phyloP scores from a whole-genome alignment of 2,888 invertebrate genomes.

The Clanis bilineata region DNA sequence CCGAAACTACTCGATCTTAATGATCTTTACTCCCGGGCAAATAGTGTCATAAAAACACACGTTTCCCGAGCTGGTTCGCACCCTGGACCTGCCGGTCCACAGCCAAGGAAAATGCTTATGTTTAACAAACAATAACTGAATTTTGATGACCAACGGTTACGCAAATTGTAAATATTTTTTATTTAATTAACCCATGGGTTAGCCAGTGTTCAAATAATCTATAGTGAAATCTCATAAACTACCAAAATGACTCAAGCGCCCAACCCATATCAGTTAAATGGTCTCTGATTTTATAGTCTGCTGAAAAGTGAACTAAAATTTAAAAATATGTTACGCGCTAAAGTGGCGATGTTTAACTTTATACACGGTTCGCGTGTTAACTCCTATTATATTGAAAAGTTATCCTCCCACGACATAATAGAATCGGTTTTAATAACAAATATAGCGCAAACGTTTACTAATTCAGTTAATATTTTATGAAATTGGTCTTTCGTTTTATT shows the following conservation, averaged over 20 bases:
- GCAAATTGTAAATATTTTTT: no score
- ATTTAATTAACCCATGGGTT: no score
- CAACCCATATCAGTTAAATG: background rate
- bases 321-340: background rate
- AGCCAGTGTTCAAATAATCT: background rate
- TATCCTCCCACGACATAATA: constrained; percentile 1
- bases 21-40: no score
- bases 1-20: no score
- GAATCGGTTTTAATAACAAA: background rate
- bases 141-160: no score
- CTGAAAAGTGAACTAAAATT: background rate
- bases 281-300: background rate
- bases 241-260: background rate
- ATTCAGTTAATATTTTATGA: background rate
- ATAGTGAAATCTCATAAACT: background rate
- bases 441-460: background rate
- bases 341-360: constrained; percentile 6
- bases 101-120: no score
- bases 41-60: no score
- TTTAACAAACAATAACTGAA: no score
- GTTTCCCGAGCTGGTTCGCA: no score
- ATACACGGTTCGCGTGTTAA: background rate
- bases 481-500: background rate
- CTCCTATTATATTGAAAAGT: background rate
- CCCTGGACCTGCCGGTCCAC: no score